These are phyloP conservation scores for Marronus borbonicus DNA, from an alignment of 2,888 invertebrate genomes.

Conservation along the genomic window DNA sequence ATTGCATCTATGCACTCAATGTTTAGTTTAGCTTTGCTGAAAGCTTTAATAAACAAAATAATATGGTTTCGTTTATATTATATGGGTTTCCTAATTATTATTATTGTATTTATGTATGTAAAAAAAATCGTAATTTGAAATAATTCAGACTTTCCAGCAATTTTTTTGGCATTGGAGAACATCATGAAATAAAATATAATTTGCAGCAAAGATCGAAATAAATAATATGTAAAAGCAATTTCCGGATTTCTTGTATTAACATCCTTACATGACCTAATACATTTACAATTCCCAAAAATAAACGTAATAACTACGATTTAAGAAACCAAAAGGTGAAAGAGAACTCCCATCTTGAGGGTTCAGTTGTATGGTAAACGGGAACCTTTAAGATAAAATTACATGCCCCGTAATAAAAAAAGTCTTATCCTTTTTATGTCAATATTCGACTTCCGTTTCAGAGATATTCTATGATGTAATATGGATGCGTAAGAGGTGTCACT, in stretches of 20 bases:
- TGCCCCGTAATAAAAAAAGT: conserved; percentile 32
- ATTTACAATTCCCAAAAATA: not conserved
- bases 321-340: conserved; percentile 20
- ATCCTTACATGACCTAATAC: too few relatives aligned
- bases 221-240: too few relatives aligned
- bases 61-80: conserved; percentile 2
- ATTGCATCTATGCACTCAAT: not conserved
- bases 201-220: too few relatives aligned
- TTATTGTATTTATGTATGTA: too few relatives aligned
- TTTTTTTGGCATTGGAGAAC: too few relatives aligned
- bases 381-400: conserved; percentile 36
- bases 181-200: too few relatives aligned
- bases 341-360: conserved; percentile 14
- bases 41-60: conserved; percentile 11
- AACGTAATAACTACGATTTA: conserved; percentile 21
- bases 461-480: conserved; percentile 25
- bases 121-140: too few relatives aligned
- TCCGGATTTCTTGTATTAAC: too few relatives aligned
- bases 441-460: conserved; percentile 38
- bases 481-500: conserved; percentile 7
- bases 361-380: conserved; percentile 22
- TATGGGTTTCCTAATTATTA: not conserved
- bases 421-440: conserved; percentile 35
- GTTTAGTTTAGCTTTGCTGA: not conserved
- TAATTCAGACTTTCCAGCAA: too few relatives aligned